phyloP scores from a whole-genome alignment of 2,888 invertebrate species.

The Drosophila helvetica region DNA sequence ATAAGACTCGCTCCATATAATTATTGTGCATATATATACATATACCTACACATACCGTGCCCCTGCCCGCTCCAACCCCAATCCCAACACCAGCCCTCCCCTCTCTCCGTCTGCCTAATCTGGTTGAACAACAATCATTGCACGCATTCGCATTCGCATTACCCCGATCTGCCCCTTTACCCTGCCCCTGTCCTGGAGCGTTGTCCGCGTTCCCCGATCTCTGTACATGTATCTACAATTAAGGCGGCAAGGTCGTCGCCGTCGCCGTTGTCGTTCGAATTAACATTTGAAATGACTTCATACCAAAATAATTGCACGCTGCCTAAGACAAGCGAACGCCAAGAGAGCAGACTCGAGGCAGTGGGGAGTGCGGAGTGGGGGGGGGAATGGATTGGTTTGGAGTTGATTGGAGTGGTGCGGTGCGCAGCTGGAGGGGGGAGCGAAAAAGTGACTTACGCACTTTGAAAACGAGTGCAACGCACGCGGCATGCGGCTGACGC shows the following conservation, averaged over 20 bases:
- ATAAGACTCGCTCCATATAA: not conserved
- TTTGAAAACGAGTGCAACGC: slow-evolving; percentile 49
- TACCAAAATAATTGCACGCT: slow-evolving; percentile 60
- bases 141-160: slow-evolving; percentile 56
- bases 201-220: slow-evolving; percentile 11
- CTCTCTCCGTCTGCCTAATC: slow-evolving; percentile 44
- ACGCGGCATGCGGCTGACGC: slow-evolving; percentile 16
- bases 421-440: too few species aligned
- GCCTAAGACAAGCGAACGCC: slow-evolving; percentile 7
- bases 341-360: slow-evolving; percentile 16
- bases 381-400: not conserved
- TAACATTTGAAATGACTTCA: slow-evolving; percentile 69
- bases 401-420: not conserved
- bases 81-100: not conserved
- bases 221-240: slow-evolving; percentile 45
- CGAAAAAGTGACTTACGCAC: slow-evolving; percentile 39
- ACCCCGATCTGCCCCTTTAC: too few species aligned
- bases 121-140: slow-evolving; percentile 60
- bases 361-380: not conserved
- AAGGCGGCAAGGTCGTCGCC: slow-evolving; percentile 66
- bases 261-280: slow-evolving; percentile 37
- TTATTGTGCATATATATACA: not conserved
- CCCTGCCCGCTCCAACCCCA: too few species aligned
- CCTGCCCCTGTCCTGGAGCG: too few species aligned
- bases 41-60: too few species aligned